A percentile compares a stretch with the other conserved stretches of the same genome.
phyloP scores from a whole-genome alignment of 2,888 invertebrate genomes.

The Eucriotettix oculatus region DNA sequence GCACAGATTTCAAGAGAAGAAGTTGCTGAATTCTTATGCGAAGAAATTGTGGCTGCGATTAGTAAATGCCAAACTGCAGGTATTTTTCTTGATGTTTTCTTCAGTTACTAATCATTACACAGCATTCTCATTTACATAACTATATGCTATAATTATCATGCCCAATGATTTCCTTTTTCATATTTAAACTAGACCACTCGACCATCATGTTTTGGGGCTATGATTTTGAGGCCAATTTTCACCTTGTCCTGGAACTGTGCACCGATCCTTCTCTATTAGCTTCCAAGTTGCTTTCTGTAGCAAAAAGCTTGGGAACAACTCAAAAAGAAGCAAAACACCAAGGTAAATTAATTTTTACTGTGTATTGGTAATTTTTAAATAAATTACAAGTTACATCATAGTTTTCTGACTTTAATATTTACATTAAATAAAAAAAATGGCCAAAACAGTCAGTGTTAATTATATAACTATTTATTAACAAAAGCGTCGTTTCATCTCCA shows the following conservation, averaged over 20 bases:
- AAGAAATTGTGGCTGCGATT: constrained; percentile 35
- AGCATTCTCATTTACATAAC: background rate
- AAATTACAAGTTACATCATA: too few relatives aligned
- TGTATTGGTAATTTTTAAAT: background rate
- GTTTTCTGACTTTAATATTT: too few relatives aligned
- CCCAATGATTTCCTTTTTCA: background rate
- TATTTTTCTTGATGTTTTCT: constrained; percentile 7
- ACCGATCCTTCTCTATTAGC: constrained; percentile 35
- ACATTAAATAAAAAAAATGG: too few relatives aligned
- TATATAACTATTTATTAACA: too few relatives aligned
- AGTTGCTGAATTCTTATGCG: constrained; percentile 42
- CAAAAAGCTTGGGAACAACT: constrained; percentile 2
- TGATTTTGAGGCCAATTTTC: constrained; percentile 33
- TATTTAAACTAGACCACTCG: too few relatives aligned
- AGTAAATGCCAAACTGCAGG: constrained; percentile 20
- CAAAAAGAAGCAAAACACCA: background rate
- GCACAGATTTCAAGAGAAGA: constrained; percentile 34
- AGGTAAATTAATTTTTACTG: background rate
- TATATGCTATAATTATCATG: too few relatives aligned
- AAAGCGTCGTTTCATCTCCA: too few relatives aligned
- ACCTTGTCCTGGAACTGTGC: constrained; percentile 32
- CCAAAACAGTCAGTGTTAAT: too few relatives aligned
- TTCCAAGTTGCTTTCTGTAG: constrained; percentile 24
- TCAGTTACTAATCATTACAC: background rate
- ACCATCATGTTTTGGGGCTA: constrained; percentile 30